A percentile compares a stretch with the other conserved stretches of the same genome.
Conservation (phyloP, 2,113 vertebrate species). For the Ondatra zibethicus region DNA sequence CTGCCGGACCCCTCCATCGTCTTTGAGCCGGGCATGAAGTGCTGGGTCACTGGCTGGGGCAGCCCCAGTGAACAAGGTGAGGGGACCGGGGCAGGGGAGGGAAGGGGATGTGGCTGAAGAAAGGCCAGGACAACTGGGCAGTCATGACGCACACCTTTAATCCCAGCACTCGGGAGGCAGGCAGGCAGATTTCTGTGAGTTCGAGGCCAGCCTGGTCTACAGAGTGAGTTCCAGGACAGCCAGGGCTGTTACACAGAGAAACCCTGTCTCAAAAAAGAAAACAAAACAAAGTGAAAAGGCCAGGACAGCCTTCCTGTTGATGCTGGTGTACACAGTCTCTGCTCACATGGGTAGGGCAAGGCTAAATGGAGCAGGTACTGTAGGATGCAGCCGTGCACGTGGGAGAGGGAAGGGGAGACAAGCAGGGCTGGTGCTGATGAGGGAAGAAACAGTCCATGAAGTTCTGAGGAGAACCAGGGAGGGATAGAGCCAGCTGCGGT, state of each 20-base stretch:
- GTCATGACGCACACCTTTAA: no score
- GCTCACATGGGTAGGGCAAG: not conserved
- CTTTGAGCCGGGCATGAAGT: slow-evolving; percentile 67
- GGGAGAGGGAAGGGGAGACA: not conserved
- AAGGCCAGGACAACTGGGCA: not conserved
- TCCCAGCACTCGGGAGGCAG: no score
- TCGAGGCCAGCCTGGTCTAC: no score
- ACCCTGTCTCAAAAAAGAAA: no score
- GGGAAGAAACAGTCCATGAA: not conserved
- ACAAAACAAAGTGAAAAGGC: no score
- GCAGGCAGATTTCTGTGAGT: no score
- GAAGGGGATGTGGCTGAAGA: not conserved
- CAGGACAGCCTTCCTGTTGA: not conserved
- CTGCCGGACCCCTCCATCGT: slow-evolving; percentile 59
- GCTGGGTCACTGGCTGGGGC: slow-evolving; percentile 83
- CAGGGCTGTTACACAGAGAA: no score
- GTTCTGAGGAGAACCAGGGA: not conserved
- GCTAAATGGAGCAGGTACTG: not conserved
- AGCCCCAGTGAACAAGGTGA: slow-evolving; percentile 75
- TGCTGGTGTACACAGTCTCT: not conserved
- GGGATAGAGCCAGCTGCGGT: not conserved
- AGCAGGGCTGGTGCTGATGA: not conserved
- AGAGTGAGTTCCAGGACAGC: no score
- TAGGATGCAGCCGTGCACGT: not conserved
- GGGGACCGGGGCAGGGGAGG: not conserved